Base-by-base conservation (phyloP, 2,113 vertebrate species). In the Orthonyx spaldingii region DNA sequence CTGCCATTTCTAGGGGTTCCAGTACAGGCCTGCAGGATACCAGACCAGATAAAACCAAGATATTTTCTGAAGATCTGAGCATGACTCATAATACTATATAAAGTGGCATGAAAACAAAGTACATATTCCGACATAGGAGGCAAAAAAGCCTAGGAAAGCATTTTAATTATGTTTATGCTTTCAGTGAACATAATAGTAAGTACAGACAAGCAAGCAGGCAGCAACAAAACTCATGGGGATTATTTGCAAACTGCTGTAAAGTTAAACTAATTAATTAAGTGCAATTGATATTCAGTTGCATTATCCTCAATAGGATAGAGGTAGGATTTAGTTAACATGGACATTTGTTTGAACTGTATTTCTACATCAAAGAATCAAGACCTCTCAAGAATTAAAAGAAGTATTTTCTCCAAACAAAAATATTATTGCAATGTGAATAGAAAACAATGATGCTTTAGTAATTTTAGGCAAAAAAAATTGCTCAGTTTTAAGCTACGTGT, bases 221-320 rank as follows among this genome's bases (percentile, higher is more conserved):
- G 91, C 69, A 95, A 82, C 53, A 93, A 94, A 95, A 94, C 95
- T 87, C 94, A 71, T 46, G 93, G 84, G 94, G 35, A 96, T 95
- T 97, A 89, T 94, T 89, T 94, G 94, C 80, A 95, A 95, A 95
- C 91, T 94, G 74, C 60, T 94, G 84, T 68, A 78, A 94, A 96
- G 94, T 93, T 94, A 78, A 96, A 66, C 79, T 94, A 95, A 97
- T 97, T 96, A 95, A 97, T 97, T 96, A 96, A 84, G 69, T 78
- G 94, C 89, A 94, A 94, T 79, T 95, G 93, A 94, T 96, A 97
- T 75, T 89, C 93, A 87, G 69, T 41, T 91, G 77, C 76, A 89
- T 84, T 94, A 95, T 72, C 47, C 84, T 97, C 83, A 84, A 16
- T n/a, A 89, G 89, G 64, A 50, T 15, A 92, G 60, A 84, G 63